Percentiles rank a stretch among this genome's conserved stretches.
These are phyloP conservation scores for Pararge aegeria DNA, from an alignment of 1,140 invertebrate genomes.

Conservation along the genomic window DNA sequence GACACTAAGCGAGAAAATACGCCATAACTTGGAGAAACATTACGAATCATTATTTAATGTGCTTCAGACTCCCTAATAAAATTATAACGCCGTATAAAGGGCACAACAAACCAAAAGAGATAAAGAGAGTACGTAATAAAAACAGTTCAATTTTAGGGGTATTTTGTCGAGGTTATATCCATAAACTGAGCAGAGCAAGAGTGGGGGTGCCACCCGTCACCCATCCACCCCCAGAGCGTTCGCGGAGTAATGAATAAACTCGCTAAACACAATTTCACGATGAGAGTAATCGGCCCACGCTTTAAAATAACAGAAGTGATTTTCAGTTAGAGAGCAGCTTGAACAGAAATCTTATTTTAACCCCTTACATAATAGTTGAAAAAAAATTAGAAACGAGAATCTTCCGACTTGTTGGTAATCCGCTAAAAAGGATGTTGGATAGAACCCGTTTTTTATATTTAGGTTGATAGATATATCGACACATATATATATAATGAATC, in stretches of 20 bases:
- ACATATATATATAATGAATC: too few species aligned
- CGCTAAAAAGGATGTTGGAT: too few species aligned
- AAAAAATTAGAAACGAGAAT: too few species aligned
- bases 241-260: conserved; percentile 77
- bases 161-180: conserved; percentile 79
- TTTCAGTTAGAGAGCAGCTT: conserved; percentile 32
- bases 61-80: conserved; percentile 64
- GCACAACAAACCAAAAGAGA: conserved; percentile 75
- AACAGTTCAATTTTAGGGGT: conserved; percentile 79
- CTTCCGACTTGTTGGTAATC: too few species aligned
- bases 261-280: conserved; percentile 70
- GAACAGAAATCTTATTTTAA: not conserved
- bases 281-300: conserved; percentile 66
- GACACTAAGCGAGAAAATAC: not conserved
- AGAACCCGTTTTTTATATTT: too few species aligned
- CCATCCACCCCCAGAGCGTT: conserved; percentile 31
- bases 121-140: conserved; percentile 77
- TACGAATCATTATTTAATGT: conserved; percentile 37
- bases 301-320: conserved; percentile 63
- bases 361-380: not conserved
- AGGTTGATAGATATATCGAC: too few species aligned
- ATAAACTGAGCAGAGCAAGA: conserved; percentile 68
- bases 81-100: conserved; percentile 73
- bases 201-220: conserved; percentile 37
- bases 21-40: conserved; percentile 8